Evolutionary conservation across 2,797 vertebrate genomes (phyloP).

Genomic region (Spondyliosoma cantharus): DNA sequence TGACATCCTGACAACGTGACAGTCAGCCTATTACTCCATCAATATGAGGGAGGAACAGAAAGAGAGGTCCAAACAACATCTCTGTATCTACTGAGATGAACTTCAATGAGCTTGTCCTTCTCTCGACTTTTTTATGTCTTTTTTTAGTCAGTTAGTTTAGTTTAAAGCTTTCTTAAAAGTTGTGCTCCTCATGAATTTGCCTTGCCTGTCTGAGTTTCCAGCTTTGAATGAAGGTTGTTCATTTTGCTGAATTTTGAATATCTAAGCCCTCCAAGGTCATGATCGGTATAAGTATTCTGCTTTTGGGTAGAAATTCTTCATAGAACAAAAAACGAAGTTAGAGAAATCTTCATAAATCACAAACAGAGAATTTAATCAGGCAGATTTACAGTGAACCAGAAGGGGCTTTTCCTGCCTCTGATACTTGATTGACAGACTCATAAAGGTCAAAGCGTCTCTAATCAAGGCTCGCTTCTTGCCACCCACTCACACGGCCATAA

Average conservation of each 20-base stretch:
- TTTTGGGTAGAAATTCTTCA: neutral
- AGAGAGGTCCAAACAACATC: neutral
- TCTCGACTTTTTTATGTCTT: neutral
- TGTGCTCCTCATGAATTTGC: neutral
- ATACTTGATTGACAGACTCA: constrained; percentile 61
- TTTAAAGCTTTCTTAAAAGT: neutral
- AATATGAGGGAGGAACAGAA: neutral
- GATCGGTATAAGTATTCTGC: constrained; percentile 1
- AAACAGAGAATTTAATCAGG: constrained; percentile 41
- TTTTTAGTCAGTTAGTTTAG: neutral
- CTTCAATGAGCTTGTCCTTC: neutral
- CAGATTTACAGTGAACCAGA: constrained; percentile 18
- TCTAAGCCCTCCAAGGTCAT: constrained; percentile 4
- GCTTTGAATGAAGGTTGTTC: neutral
- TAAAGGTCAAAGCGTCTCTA: constrained; percentile 61
- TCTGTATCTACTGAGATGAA: neutral
- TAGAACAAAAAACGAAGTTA: constrained; percentile 1
- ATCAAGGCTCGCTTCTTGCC: constrained; percentile 43
- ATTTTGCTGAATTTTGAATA: constrained; percentile 1
- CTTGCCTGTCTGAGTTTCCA: neutral
- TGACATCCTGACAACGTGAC: neutral
- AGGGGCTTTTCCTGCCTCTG: constrained; percentile 4
- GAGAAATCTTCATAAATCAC: constrained; percentile 24
- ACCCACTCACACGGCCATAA: constrained; percentile 38
- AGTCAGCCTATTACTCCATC: neutral